phyloP scores from a whole-genome alignment of 2,113 vertebrate genomes.

The Dissostichus mawsoni region DNA sequence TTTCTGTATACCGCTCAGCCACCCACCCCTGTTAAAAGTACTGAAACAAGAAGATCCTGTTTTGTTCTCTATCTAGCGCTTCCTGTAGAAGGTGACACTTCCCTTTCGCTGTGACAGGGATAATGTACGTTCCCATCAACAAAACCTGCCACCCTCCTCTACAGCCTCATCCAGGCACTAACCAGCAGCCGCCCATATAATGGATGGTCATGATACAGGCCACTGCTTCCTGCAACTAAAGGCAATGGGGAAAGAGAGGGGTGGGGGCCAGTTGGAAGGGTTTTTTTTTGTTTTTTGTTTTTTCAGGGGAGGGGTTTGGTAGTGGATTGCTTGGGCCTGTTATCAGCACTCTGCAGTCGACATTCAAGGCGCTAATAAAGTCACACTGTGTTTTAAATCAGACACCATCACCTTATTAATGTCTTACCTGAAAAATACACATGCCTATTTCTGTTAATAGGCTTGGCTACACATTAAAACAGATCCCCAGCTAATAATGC shows the following conservation, averaged over 20 bases:
- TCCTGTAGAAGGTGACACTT: slow-evolving; percentile 46
- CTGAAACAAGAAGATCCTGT: slow-evolving; percentile 29
- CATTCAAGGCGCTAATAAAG: slow-evolving; percentile 80
- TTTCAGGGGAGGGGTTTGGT: slow-evolving; percentile 53
- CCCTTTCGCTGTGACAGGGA: slow-evolving; percentile 60
- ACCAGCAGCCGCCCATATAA: slow-evolving; percentile 73
- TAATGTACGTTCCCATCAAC: slow-evolving; percentile 67
- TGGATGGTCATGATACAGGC: slow-evolving; percentile 81
- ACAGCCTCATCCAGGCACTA: slow-evolving; percentile 54
- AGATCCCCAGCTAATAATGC: neutral
- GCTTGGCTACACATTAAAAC: slow-evolving; percentile 10
- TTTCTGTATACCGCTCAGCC: neutral
- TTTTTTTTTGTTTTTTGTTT: slow-evolving; percentile 26
- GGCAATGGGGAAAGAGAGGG: slow-evolving; percentile 48
- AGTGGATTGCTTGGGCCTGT: slow-evolving; percentile 77
- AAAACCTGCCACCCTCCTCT: slow-evolving; percentile 48
- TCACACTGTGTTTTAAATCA: slow-evolving; percentile 80
- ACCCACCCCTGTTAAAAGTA: neutral
- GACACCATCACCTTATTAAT: slow-evolving; percentile 55
- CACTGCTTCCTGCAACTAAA: slow-evolving; percentile 60
- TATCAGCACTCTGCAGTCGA: slow-evolving; percentile 87
- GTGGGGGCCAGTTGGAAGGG: neutral
- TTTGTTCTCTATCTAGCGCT: slow-evolving; percentile 23
- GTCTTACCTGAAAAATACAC: slow-evolving; percentile 37
- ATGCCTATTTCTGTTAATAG: neutral